Evolutionary conservation across 2,797 vertebrate genomes (phyloP), one percentile per base, ranked within the genome.

Genomic region (Lates japonicus): DNA sequence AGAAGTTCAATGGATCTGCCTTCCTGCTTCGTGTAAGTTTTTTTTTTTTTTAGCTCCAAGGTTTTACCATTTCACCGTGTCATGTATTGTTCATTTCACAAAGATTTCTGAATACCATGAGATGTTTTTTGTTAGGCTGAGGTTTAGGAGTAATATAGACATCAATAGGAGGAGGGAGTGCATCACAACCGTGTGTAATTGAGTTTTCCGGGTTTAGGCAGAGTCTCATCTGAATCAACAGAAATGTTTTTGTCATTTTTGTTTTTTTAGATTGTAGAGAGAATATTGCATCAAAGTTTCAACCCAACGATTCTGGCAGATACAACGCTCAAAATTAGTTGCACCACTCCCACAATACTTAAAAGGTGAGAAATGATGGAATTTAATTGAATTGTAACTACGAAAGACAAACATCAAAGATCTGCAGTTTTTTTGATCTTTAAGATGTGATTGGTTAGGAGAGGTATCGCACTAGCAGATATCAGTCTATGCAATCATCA

Each of bases 141-240:
- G 59, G 46, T 67, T 83, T 84, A 83, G 29, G 37, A 83, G 29
- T 35, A 82, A 88, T 72, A 67, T 72, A 82, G 76, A 83, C 83
- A 80, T 74, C 70, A 77, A 4, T 39, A 73, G 20, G 46, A 48
- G 22, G 42, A 33, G 22, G 57, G 13, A 41, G 61, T 60, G 58
- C 44, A 74, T 87, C 87, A 85, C 71, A 75, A 55, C 62, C 78
- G 54, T 76, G 73, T 72, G 73, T 78, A 75, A 80, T 70, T 88
- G 25, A 35, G 58, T 67, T 80, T 80, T 84, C n/a, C 48, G 70
- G 57, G 46, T 74, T 73, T 19, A 42, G 25, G 71, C 48, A 81
- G 72, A 66, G 55, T 82, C 76, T 74, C 82, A 70, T 75, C 78
- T 85, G 81, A n/a, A 88, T 80, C 84, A 75, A 35, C 52, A 17